Evolutionary conservation across 2,113 vertebrate genomes (phyloP).

Genomic region (Egretta garzetta): DNA sequence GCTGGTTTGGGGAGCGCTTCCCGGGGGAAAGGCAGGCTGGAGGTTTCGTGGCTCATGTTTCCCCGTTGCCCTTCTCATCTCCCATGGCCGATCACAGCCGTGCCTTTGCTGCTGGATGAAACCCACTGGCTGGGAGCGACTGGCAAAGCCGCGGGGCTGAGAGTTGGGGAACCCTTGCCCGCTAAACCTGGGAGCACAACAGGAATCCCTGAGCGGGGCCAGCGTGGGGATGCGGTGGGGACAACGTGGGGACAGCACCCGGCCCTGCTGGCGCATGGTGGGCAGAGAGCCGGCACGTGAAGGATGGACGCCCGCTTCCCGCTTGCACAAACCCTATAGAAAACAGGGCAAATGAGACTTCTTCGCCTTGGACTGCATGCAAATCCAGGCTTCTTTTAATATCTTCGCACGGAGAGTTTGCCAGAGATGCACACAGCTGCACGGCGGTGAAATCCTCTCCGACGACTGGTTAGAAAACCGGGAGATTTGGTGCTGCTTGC

Average conservation of each 20-base stretch:
- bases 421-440: neutral
- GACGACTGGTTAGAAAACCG: neutral
- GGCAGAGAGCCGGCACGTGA: neutral
- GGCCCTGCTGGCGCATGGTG: neutral
- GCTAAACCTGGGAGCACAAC: neutral
- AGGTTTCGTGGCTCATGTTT: neutral
- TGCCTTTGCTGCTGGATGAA: neutral
- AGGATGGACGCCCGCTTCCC: neutral
- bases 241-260: neutral
- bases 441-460: neutral
- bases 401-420: neutral
- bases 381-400: neutral
- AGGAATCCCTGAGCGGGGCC: neutral
- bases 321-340: accelerated
- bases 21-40: neutral
- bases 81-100: neutral
- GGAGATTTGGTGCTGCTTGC: neutral
- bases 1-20: neutral
- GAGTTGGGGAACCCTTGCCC: neutral
- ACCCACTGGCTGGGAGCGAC: neutral
- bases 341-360: neutral
- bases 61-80: neutral
- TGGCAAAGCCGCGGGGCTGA: neutral
- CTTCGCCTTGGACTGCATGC: accelerated
- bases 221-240: accelerated